Conservation (phyloP, 1,140 invertebrate species). For the Neodiprion pinetum region DNA sequence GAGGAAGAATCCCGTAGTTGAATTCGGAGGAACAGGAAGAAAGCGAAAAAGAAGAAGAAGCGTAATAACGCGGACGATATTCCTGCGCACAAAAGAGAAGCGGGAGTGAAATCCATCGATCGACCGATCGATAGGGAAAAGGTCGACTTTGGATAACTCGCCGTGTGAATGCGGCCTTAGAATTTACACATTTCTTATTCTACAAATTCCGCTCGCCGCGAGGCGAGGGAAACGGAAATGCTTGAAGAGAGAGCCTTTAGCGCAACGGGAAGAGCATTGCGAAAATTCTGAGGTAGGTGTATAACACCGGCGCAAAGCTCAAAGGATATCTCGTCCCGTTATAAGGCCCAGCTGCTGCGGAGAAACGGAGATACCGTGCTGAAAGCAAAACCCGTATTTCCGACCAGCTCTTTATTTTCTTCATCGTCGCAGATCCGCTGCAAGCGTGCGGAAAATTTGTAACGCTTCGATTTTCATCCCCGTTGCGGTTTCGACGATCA, state of each 20-base stretch:
- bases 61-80: neutral
- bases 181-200: neutral
- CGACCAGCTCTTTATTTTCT: slow-evolving; percentile 5
- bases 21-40: no score
- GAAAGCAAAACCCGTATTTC: neutral
- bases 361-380: neutral
- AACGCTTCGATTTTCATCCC: no score
- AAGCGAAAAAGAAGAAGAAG: neutral
- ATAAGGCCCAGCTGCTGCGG: neutral
- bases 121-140: neutral
- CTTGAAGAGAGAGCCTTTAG: no score
- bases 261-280: no score
- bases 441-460: neutral
- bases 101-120: no score
- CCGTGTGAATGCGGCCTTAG: neutral
- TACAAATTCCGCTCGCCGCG: no score
- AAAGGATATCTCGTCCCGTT: neutral
- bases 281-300: no score
- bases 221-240: no score
- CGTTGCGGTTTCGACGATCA: no score
- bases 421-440: neutral
- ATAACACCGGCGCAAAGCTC: neutral
- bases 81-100: no score
- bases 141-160: neutral
- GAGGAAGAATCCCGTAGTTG: no score